Evolutionary conservation across 2,797 vertebrate species (phyloP), one percentile per base, ranked within the genome.

Genomic region (Acanthis flammea): DNA sequence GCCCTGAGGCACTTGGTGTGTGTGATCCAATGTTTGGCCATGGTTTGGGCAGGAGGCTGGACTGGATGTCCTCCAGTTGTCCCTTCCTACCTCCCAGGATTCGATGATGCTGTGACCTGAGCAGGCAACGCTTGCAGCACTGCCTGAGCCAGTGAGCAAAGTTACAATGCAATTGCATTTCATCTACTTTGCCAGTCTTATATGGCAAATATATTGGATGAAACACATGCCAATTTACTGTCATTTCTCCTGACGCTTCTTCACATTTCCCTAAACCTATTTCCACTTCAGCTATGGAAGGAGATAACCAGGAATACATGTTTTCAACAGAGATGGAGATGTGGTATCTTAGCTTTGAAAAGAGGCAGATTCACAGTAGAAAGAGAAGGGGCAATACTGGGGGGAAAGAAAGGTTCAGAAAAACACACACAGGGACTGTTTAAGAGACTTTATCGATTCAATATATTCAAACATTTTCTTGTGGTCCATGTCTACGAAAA

Each of bases 171-270:
- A 65, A 57, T 33, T 66, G 10, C 8, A 68, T 48, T 50, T 63
- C 28, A 25, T 60, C 53, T 53, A 2, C 35, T 82, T 62, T 75
- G 23, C 30, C n/a, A 57, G 53, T 79, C 31, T n/a, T 42, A 21
- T 2, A 37, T 37, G 24, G 23, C 55, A 58, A 58, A 58, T 37
- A 37, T 37, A 33, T 55, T 18, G 27, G n/a, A 35, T 50, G 19
- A 66, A 89, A 79, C 27, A 13, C 8, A 7, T 21, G 8, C 19
- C 0, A 0, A 16, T 75, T 66, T 71, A 37, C 30, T 71, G 39
- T 28, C 7, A 53, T 71, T 37, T 17, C 47, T 79, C 9, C 39
- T 48, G 41, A 45, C 44, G 58, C 47, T 53, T 80, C 60, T 39
- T 82, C 21, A 44, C 31, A 18, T 57, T 74, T 74, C 39, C 47